Percentiles rank a stretch among this genome's conserved stretches.
These are phyloP conservation scores for Cossypha polioptera DNA, from an alignment of 2,797 vertebrate species.

Conservation along the genomic window DNA sequence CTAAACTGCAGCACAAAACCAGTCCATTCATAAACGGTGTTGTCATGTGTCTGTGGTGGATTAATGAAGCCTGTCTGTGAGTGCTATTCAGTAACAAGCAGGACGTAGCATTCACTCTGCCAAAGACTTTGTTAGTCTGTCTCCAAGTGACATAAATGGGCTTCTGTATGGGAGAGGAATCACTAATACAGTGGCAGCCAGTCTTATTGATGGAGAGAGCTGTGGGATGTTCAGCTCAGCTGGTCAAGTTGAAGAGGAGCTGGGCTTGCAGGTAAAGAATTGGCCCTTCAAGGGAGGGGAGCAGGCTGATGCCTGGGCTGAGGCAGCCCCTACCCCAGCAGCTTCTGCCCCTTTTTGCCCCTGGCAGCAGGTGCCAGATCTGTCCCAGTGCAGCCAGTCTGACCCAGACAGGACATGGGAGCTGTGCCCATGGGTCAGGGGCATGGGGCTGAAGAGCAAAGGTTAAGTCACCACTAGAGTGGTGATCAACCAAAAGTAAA, in stretches of 20 bases:
- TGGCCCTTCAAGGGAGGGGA: background rate
- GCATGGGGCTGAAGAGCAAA: background rate
- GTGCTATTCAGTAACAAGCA: background rate
- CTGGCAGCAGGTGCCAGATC: background rate
- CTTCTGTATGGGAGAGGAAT: background rate
- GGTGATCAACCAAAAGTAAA: background rate
- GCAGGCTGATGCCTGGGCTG: background rate
- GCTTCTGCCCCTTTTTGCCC: background rate
- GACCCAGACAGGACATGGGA: background rate
- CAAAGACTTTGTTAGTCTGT: background rate
- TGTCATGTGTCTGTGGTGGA: slow-evolving; percentile 18
- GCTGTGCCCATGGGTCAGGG: background rate
- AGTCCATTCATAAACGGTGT: background rate
- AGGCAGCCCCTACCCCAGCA: background rate
- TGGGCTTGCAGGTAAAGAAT: background rate
- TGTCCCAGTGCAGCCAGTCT: background rate
- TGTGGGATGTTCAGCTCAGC: background rate
- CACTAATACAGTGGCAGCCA: background rate
- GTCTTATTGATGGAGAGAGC: background rate
- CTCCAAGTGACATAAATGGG: background rate
- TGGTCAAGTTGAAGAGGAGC: background rate
- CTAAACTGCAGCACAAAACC: background rate
- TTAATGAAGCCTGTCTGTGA: slow-evolving; percentile 11
- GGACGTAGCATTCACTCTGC: background rate
- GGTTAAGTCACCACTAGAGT: background rate